Evolutionary conservation across 2,797 vertebrate species (phyloP).

Genomic region (Pseudochromis fuscus): DNA sequence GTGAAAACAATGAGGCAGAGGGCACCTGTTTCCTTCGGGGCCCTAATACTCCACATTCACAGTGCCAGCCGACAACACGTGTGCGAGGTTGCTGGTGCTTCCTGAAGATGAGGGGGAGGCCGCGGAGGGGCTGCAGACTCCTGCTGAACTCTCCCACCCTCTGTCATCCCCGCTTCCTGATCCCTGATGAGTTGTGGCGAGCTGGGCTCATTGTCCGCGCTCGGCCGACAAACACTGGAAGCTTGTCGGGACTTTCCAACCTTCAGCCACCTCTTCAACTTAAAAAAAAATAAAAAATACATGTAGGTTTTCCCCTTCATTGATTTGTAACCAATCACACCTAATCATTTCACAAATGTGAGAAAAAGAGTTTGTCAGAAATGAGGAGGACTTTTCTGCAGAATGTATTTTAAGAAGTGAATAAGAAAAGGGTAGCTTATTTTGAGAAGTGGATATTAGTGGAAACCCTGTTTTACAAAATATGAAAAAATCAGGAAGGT

Average conservation of each 20-base stretch:
- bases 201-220: constrained; percentile 61
- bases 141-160: constrained; percentile 77
- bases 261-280: background rate
- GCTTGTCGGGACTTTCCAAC: constrained; percentile 76
- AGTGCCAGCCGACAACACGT: constrained; percentile 51
- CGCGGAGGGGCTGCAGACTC: constrained; percentile 41
- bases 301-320: constrained; percentile 10
- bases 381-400: background rate
- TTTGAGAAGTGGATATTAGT: constrained; percentile 6
- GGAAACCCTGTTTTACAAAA: constrained; percentile 9
- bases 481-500: background rate
- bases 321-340: background rate
- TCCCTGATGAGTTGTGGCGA: constrained; percentile 69
- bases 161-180: constrained; percentile 76
- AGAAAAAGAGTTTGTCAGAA: background rate
- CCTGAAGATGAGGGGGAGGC: constrained; percentile 42
- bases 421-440: background rate
- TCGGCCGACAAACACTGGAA: constrained; percentile 69
- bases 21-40: constrained; percentile 84
- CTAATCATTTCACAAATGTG: background rate
- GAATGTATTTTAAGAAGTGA: constrained; percentile 14
- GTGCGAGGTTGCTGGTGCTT: constrained; percentile 55
- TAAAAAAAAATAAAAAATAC: background rate
- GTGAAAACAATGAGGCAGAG: constrained; percentile 77
- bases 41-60: constrained; percentile 22